phyloP scores from a whole-genome alignment of 2,113 vertebrate genomes.

The Limnothrissa miodon region DNA sequence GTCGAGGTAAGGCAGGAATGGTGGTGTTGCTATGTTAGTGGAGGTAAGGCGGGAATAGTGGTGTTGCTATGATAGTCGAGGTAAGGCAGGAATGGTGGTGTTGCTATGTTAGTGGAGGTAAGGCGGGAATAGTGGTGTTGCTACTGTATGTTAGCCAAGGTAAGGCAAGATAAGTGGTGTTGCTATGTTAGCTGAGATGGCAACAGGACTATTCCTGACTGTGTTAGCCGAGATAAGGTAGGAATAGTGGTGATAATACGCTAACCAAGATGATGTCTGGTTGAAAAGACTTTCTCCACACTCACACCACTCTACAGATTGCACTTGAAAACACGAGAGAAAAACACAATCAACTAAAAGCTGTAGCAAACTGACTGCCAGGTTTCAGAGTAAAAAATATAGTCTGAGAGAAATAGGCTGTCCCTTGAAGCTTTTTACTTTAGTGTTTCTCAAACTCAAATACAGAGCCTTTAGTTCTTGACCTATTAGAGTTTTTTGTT shows the following conservation, averaged over 20 bases:
- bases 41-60: background rate
- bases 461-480: background rate
- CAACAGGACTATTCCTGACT: too few relatives aligned
- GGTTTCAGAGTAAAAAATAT: background rate
- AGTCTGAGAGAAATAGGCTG: background rate
- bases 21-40: too few relatives aligned
- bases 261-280: too few relatives aligned
- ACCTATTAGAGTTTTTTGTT: background rate
- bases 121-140: too few relatives aligned
- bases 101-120: too few relatives aligned
- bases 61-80: background rate
- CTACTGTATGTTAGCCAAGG: too few relatives aligned
- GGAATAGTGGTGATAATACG: too few relatives aligned
- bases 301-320: background rate
- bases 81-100: too few relatives aligned
- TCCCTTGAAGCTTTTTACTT: background rate
- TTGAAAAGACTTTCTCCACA: background rate
- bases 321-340: background rate
- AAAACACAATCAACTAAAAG: background rate
- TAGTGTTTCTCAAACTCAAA: background rate
- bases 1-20: background rate
- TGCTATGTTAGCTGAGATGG: too few relatives aligned
- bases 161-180: too few relatives aligned
- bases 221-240: too few relatives aligned
- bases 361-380: conserved; percentile 16